A percentile compares a stretch with the other conserved stretches of the same genome.
These are phyloP conservation scores for Tenthredo notha DNA, from an alignment of 2,888 invertebrate genomes.

Conservation along the genomic window DNA sequence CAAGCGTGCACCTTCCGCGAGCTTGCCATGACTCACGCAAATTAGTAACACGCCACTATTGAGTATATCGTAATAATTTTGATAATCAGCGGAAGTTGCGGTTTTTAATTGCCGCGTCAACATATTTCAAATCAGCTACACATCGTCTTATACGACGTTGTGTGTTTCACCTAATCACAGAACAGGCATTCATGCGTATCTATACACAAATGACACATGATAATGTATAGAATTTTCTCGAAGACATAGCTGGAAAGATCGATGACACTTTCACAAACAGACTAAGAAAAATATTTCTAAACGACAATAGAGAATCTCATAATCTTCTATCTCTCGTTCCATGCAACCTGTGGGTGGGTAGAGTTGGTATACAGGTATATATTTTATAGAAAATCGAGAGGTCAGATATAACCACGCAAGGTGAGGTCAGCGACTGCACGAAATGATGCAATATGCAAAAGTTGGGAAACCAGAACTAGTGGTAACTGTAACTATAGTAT, in stretches of 20 bases:
- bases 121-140: background rate
- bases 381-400: conserved; percentile 16
- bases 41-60: conserved; percentile 21
- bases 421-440: conserved; percentile 31
- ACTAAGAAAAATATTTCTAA: background rate
- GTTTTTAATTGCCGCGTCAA: conserved; percentile 1
- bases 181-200: conserved; percentile 10
- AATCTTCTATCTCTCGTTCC: background rate
- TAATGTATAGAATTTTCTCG: conserved; percentile 4
- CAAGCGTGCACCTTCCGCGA: conserved; percentile 6
- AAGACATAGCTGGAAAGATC: background rate
- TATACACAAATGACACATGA: background rate
- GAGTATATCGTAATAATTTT: conserved; percentile 23
- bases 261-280: background rate
- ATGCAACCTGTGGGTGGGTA: background rate
- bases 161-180: conserved; percentile 28
- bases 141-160: background rate
- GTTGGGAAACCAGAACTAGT: conserved; percentile 29
- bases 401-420: conserved; percentile 39
- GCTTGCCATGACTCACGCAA: conserved; percentile 42
- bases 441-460: conserved; percentile 43
- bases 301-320: background rate
- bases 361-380: background rate
- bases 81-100: conserved; percentile 36
- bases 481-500: conserved; percentile 35